phyloP scores from a whole-genome alignment of 2,113 vertebrate species.

The Taxidea taxus region DNA sequence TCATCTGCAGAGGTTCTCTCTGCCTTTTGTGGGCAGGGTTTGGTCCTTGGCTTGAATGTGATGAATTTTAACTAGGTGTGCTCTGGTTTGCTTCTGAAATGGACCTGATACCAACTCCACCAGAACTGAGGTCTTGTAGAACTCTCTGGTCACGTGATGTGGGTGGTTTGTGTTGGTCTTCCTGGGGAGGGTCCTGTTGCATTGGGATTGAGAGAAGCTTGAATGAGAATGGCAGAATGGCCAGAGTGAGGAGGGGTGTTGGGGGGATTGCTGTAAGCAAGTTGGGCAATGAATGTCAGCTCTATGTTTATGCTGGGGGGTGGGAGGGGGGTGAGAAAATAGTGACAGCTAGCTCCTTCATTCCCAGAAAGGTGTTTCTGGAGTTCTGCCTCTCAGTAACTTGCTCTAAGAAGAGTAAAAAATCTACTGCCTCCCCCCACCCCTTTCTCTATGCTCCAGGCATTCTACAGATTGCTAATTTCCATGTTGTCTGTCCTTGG shows the following conservation, averaged over 20 bases:
- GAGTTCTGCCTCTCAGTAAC: not conserved
- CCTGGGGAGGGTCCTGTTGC: not conserved
- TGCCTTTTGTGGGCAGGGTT: not conserved
- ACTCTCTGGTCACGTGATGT: not conserved
- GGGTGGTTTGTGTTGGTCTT: not conserved
- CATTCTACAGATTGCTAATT: not conserved
- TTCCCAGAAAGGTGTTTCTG: not conserved
- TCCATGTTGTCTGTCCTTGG: not conserved
- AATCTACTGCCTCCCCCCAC: not conserved
- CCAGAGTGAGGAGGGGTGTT: not conserved
- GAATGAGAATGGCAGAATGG: not conserved
- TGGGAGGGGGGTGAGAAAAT: not conserved
- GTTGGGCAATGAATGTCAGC: not conserved
- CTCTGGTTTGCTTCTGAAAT: not conserved
- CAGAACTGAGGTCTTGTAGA: not conserved
- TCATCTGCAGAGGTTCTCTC: not conserved
- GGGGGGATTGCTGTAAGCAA: not conserved
- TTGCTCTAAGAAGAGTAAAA: not conserved
- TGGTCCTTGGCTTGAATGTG: not conserved
- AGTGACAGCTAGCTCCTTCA: not conserved
- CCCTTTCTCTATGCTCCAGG: not conserved
- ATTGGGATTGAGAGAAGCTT: not conserved
- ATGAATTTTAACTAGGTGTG: not conserved
- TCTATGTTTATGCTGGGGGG: not conserved
- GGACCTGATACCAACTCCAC: not conserved